These are phyloP conservation scores for Sarcophaga caerulescens DNA, from an alignment of 2,888 invertebrate species.

Conservation along the genomic window DNA sequence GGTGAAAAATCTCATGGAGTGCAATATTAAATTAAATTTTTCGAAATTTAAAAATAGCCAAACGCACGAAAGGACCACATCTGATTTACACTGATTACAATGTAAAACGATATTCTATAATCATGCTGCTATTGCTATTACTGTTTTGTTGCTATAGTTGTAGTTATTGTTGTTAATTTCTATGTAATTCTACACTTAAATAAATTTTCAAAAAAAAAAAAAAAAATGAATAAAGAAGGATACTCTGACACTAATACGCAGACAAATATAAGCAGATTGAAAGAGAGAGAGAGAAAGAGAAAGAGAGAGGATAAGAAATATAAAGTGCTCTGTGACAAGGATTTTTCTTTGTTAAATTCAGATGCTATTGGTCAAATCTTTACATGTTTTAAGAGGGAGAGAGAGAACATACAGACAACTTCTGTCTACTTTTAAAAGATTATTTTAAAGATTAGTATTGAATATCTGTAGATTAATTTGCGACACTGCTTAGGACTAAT, in stretches of 20 bases:
- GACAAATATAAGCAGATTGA: not conserved
- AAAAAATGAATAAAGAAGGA: not conserved
- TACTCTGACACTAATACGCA: not conserved
- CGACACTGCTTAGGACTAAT: no score
- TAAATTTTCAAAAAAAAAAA: not conserved
- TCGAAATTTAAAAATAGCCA: not conserved
- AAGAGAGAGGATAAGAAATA: no score
- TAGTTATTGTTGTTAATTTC: not conserved
- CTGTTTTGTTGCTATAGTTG: not conserved
- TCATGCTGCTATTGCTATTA: not conserved
- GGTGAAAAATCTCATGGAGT: constrained; percentile 3
- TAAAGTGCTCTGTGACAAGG: not conserved
- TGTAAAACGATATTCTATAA: not conserved
- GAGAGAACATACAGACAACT: not conserved
- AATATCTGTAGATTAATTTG: not conserved
- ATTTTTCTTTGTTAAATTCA: constrained; percentile 36
- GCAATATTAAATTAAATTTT: not conserved
- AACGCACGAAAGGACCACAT: not conserved
- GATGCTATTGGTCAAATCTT: constrained; percentile 23
- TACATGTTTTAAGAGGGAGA: not conserved
- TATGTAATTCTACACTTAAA: not conserved
- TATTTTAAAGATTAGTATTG: constrained; percentile 12
- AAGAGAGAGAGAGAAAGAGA: not conserved
- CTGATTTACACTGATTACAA: not conserved
- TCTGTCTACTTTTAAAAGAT: constrained; percentile 7